Percentiles rank a stretch among this genome's conserved stretches.
Conservation (phyloP, 2,888 invertebrate genomes). For the Acleris sparsana region DNA sequence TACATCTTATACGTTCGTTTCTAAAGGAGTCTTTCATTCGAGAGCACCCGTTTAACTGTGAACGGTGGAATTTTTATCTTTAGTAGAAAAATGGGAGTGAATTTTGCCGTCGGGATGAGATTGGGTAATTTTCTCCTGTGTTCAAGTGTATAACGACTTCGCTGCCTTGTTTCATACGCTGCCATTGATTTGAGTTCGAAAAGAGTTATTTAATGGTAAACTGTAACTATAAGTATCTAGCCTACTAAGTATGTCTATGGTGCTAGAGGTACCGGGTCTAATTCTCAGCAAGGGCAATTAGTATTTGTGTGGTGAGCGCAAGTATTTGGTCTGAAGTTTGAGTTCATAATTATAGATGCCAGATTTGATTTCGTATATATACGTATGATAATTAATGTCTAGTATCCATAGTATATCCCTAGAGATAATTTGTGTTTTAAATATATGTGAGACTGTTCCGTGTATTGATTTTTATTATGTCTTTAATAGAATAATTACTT, state of each 20-base stretch:
- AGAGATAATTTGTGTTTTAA: too few species aligned
- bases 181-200: conserved; percentile 24
- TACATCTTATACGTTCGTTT: conserved; percentile 41
- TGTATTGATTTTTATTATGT: too few species aligned
- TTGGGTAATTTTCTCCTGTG: conserved; percentile 42
- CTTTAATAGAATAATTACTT: not conserved
- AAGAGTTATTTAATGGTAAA: conserved; percentile 11
- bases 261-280: too few species aligned
- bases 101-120: conserved; percentile 46
- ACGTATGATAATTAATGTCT: too few species aligned
- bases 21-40: conserved; percentile 47
- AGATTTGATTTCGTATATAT: too few species aligned
- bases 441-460: too few species aligned
- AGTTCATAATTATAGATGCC: too few species aligned
- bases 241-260: too few species aligned
- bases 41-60: conserved; percentile 47
- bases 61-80: conserved; percentile 49
- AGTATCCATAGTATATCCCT: too few species aligned
- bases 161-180: conserved; percentile 29
- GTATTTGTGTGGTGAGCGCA: too few species aligned
- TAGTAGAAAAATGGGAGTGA: conserved; percentile 50
- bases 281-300: too few species aligned
- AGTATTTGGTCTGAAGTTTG: too few species aligned
- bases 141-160: conserved; percentile 37
- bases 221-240: not conserved